Evolutionary conservation across 2,797 vertebrate genomes (phyloP), one percentile per base, ranked within the genome.

Genomic region (Pitangus sulphuratus): DNA sequence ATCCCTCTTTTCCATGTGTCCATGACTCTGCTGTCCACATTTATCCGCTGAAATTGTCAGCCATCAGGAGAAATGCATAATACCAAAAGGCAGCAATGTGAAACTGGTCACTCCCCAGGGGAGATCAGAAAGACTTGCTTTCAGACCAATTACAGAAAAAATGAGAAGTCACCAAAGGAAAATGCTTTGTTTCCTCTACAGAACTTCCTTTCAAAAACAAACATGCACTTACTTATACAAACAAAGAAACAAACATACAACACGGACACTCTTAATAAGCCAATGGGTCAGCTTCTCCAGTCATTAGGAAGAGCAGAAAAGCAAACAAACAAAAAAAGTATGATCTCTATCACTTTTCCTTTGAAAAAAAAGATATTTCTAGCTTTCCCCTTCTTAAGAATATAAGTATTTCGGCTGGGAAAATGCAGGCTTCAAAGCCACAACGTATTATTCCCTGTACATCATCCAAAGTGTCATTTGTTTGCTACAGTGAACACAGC

Each of bases 171-270:
- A 58, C 25, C 33, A 76, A 80, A 80, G 30, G 25, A 88, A 90
- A 87, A 86, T 4, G 0, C 21, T 92, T 85, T 79, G 65, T 89
- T 93, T 91, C 60, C 51, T 65, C 68, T 66, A 75, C 69, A 56
- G 62, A 84, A 62, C 40, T 82, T 93, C 69, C 56, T 82, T 92
- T 66, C 44, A 90, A 84, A 94, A 93, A 35, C 84, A 70, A 82
- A 76, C 51, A 93, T 5, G 18, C 18, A 76, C 80, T 81, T 85
- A 83, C 37, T 88, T 82, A 71, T 0, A 7, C 47, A 89, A 93
- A 91, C 61, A 91, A 69, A 93, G 33, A 92, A 92, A 93, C 33
- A 87, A 83, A 86, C 33, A 48, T 15, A 40, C 10, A 84, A 72
- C 50, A 89, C 37, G 53, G 37, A 48, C 28, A 40, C 45, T 68